These are phyloP conservation scores for Pristionchus mayeri DNA, from an alignment of 2,888 invertebrate species.

Conservation along the genomic window DNA sequence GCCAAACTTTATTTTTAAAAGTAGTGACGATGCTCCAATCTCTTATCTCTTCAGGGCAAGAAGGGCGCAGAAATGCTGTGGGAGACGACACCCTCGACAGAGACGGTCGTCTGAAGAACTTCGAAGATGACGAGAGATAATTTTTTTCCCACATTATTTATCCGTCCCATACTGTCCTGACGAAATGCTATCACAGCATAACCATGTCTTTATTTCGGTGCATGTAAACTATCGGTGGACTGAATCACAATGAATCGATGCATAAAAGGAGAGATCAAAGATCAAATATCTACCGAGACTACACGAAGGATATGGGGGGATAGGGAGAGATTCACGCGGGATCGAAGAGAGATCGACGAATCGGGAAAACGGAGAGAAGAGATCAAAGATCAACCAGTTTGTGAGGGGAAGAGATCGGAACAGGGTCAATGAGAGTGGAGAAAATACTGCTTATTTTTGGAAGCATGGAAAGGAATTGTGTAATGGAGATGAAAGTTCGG, in stretches of 20 bases:
- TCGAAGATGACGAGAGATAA: neutral
- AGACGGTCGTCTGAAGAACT: neutral
- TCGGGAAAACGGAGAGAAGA: neutral
- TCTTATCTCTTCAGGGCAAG: constrained; percentile 25
- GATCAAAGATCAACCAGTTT: constrained; percentile 45
- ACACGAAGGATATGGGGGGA: neutral
- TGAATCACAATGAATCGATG: constrained; percentile 8
- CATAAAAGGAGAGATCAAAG: too few relatives aligned
- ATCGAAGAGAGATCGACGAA: neutral
- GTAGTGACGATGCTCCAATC: too few relatives aligned
- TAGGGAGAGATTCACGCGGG: neutral
- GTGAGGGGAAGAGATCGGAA: neutral
- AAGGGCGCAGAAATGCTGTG: constrained; percentile 31
- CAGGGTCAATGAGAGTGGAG: too few relatives aligned
- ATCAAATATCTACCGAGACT: neutral
- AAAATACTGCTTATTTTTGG: too few relatives aligned
- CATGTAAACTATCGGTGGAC: neutral
- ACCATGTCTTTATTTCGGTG: neutral
- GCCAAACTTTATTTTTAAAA: too few relatives aligned
- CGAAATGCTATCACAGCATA: neutral
- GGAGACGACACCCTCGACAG: neutral
- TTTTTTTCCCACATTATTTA: neutral
- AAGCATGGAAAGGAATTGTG: too few relatives aligned
- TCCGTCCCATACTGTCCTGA: too few relatives aligned
- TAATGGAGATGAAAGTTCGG: too few relatives aligned